Evolutionary conservation across 1,140 invertebrate genomes (phyloP).

Genomic region (Diploscapter pachys): DNA sequence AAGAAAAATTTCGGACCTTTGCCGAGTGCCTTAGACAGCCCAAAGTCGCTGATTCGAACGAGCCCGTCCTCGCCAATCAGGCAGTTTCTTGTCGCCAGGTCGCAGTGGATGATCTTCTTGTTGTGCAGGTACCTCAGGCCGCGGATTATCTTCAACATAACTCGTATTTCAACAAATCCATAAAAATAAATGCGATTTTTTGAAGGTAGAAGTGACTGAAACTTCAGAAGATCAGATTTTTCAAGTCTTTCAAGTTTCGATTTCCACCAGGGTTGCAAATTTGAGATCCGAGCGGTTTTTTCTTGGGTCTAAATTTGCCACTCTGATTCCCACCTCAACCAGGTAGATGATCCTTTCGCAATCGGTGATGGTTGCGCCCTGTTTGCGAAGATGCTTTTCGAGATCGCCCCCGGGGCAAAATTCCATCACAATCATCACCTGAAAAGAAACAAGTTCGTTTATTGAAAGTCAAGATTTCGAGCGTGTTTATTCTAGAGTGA

Average conservation of each 20-base stretch:
- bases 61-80: slow-evolving; percentile 80
- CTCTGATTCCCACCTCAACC: not conserved
- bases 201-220: not conserved
- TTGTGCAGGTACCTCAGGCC: slow-evolving; percentile 93
- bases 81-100: slow-evolving; percentile 90
- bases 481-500: no score
- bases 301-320: not conserved
- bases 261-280: not conserved
- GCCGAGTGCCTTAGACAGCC: slow-evolving; percentile 84
- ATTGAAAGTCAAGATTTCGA: no score
- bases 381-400: slow-evolving; percentile 25
- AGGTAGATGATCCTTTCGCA: slow-evolving; percentile 18
- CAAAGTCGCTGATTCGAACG: slow-evolving; percentile 91
- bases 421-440: slow-evolving; percentile 43
- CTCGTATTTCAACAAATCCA: slow-evolving; percentile 65
- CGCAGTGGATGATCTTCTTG: slow-evolving; percentile 86
- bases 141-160: slow-evolving; percentile 78
- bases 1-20: slow-evolving; percentile 74
- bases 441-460: no score
- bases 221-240: not conserved
- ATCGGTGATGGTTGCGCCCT: slow-evolving; percentile 4
- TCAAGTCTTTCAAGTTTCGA: slow-evolving; percentile 11
- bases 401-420: slow-evolving; percentile 42
- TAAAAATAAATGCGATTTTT: no score
- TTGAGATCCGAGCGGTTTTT: no score